Evolutionary conservation across 2,888 invertebrate genomes (phyloP).

Genomic region (Arge pagana): DNA sequence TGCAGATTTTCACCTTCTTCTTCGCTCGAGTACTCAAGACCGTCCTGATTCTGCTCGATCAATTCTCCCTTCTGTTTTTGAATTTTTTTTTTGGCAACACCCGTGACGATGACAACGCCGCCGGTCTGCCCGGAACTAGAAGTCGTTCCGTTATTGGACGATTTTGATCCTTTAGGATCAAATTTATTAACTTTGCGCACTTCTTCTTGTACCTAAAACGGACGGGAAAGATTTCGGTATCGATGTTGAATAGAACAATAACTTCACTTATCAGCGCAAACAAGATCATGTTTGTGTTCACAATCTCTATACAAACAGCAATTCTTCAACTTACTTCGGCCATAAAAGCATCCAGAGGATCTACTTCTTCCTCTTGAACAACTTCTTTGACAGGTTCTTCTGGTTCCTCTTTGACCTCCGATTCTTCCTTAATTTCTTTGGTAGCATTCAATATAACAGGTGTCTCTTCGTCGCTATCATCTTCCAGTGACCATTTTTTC

Average conservation of each 20-base stretch:
- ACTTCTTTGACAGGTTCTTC: slow-evolving; percentile 50
- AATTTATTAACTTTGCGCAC: slow-evolving; percentile 79
- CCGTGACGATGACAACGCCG: slow-evolving; percentile 80
- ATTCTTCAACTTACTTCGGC: slow-evolving; percentile 63
- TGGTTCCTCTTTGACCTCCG: slow-evolving; percentile 57
- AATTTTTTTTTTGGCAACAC: slow-evolving; percentile 80
- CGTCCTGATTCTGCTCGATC: slow-evolving; percentile 99
- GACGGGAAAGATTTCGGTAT: slow-evolving; percentile 10
- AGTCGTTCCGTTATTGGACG: slow-evolving; percentile 58
- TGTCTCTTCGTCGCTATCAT: slow-evolving; percentile 90
- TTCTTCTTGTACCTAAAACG: slow-evolving; percentile 70
- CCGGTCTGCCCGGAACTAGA: slow-evolving; percentile 48
- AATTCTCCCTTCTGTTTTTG: slow-evolving; percentile 90
- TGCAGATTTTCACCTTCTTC: slow-evolving; percentile 95
- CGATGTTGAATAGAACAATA: slow-evolving; percentile 8
- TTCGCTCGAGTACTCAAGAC: slow-evolving; percentile 95
- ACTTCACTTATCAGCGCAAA: slow-evolving; percentile 8
- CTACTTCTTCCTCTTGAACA: slow-evolving; percentile 77
- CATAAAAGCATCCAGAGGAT: slow-evolving; percentile 98
- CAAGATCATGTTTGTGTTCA: background rate
- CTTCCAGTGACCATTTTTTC: slow-evolving; percentile 95
- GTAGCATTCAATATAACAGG: slow-evolving; percentile 42
- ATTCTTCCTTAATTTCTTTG: slow-evolving; percentile 57
- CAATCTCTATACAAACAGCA: slow-evolving; percentile 3
- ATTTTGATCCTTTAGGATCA: slow-evolving; percentile 64